These are phyloP conservation scores for Pentalonia nigronervosa DNA, from an alignment of 1,140 invertebrate species.

Conservation along the genomic window DNA sequence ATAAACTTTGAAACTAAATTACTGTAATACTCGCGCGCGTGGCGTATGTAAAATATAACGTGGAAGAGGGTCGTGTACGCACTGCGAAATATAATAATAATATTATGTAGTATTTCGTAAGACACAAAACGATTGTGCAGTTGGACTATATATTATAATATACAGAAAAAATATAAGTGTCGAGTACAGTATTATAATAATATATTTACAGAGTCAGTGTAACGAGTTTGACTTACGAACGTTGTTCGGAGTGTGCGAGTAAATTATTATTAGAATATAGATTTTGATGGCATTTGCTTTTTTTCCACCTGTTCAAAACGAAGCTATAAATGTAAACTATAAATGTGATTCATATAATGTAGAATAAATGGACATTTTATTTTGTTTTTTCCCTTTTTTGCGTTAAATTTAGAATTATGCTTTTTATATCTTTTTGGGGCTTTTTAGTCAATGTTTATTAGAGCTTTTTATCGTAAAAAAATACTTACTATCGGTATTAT, in stretches of 20 bases:
- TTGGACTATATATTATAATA: not conserved
- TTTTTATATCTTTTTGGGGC: too few species aligned
- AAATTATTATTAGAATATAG: not conserved
- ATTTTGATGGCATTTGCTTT: not conserved
- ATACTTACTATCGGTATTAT: too few species aligned
- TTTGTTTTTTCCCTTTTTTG: too few species aligned
- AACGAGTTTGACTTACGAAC: not conserved
- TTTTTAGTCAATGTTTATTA: too few species aligned
- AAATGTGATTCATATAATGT: too few species aligned
- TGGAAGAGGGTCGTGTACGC: not conserved
- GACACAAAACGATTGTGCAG: not conserved
- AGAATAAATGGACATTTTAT: too few species aligned
- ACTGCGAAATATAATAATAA: not conserved
- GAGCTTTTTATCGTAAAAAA: too few species aligned
- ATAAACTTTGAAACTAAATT: conserved; percentile 47
- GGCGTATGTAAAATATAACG: not conserved
- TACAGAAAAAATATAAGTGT: not conserved
- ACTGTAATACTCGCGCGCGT: not conserved
- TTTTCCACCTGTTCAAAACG: too few species aligned
- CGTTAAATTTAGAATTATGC: too few species aligned
- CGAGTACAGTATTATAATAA: not conserved
- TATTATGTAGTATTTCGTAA: not conserved
- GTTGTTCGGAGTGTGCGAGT: not conserved
- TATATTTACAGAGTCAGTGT: not conserved
- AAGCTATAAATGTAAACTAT: too few species aligned